These are phyloP conservation scores for Zhengitettix transpicula DNA, from an alignment of 2,888 invertebrate genomes.

Conservation along the genomic window DNA sequence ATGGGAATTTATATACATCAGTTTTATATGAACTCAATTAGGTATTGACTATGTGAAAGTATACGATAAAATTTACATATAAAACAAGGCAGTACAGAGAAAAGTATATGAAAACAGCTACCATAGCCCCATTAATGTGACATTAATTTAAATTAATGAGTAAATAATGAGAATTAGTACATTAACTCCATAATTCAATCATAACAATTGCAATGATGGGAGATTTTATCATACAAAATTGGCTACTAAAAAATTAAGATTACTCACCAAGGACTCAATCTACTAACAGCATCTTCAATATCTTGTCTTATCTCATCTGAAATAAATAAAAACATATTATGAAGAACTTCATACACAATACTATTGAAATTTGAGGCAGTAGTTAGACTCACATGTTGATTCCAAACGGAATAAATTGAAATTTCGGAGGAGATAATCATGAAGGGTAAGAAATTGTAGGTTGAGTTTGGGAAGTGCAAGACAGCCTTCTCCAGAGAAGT, in stretches of 20 bases:
- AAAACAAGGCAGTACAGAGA: too few relatives aligned
- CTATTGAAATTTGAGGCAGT: neutral
- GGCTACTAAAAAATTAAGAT: neutral
- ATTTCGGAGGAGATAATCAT: conserved; percentile 93
- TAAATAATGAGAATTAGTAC: too few relatives aligned
- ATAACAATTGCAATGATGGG: too few relatives aligned
- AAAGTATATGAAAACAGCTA: too few relatives aligned
- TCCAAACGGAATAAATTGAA: conserved; percentile 95
- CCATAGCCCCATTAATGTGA: too few relatives aligned
- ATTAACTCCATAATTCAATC: too few relatives aligned
- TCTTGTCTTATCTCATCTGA: conserved; percentile 95
- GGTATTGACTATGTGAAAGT: too few relatives aligned
- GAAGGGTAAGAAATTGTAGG: conserved; percentile 92
- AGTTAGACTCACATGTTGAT: conserved; percentile 78
- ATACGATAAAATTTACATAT: too few relatives aligned
- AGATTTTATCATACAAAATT: too few relatives aligned
- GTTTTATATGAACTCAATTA: too few relatives aligned
- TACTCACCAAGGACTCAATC: conserved; percentile 82
- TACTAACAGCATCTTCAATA: conserved; percentile 89
- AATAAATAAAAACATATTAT: conserved; percentile 20
- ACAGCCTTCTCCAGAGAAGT: conserved; percentile 89
- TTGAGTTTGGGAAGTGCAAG: conserved; percentile 94
- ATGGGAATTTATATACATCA: too few relatives aligned
- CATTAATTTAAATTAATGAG: too few relatives aligned
- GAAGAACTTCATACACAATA: neutral